Conservation (phyloP, 1,140 invertebrate genomes). For the Helicoverpa zea region DNA sequence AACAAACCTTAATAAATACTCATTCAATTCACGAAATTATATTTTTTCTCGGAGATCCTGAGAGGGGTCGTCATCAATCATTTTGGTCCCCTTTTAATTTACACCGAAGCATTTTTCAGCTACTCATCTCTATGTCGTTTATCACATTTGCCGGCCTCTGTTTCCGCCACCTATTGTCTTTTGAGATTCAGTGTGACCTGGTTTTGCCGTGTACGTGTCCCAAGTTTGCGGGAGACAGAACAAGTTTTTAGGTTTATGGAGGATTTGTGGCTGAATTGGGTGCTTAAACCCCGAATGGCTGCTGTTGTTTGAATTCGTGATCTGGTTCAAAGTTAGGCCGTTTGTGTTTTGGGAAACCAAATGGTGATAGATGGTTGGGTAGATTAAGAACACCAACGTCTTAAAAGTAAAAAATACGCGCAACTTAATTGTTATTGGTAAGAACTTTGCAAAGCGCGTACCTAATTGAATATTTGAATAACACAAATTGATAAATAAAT, state of each 20-base stretch:
- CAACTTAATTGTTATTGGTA: too few relatives aligned
- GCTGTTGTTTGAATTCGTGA: conserved; percentile 13
- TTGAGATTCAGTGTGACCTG: conserved; percentile 62
- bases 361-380: too few relatives aligned
- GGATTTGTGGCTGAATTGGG: conserved; percentile 25
- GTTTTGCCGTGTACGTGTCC: conserved; percentile 49
- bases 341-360: too few relatives aligned
- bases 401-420: too few relatives aligned
- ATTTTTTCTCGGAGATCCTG: conserved; percentile 36
- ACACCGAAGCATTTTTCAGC: conserved; percentile 59
- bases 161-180: conserved; percentile 62
- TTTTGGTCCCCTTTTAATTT: conserved; percentile 58
- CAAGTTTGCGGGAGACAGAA: conserved; percentile 32
- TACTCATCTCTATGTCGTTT: conserved; percentile 58
- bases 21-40: conserved; percentile 51
- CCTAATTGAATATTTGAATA: too few relatives aligned
- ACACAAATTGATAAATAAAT: too few relatives aligned
- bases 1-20: conserved; percentile 45
- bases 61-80: conserved; percentile 55
- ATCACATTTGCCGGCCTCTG: conserved; percentile 56
- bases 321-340: not conserved
- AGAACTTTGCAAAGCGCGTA: too few relatives aligned
- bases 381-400: too few relatives aligned
- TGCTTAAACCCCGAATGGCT: conserved; percentile 15
- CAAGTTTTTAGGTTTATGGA: conserved; percentile 43